These are phyloP conservation scores for Macrosoma leucophasiata DNA, from an alignment of 2,888 invertebrate genomes.

Conservation along the genomic window DNA sequence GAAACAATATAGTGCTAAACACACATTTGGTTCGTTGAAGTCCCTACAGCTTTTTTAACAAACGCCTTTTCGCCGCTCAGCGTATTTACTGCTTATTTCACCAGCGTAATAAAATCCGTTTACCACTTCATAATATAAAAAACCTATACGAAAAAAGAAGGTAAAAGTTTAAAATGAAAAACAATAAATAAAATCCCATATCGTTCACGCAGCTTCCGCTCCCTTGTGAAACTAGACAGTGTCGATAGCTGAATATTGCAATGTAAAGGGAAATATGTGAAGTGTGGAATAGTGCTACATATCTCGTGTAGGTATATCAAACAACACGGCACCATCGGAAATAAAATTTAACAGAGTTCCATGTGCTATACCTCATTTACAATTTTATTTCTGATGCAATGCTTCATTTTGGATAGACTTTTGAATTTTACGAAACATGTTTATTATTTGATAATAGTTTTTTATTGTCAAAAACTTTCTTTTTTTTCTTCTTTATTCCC, in stretches of 20 bases:
- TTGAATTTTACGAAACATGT: too few species aligned
- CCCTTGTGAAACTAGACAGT: slow-evolving; percentile 16
- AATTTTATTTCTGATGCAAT: too few species aligned
- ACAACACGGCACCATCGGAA: too few species aligned
- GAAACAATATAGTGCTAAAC: slow-evolving; percentile 9
- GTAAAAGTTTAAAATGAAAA: slow-evolving; percentile 6
- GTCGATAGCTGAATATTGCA: slow-evolving; percentile 28
- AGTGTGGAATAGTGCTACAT: too few species aligned
- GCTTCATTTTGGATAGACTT: too few species aligned
- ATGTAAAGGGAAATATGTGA: slow-evolving; percentile 22
- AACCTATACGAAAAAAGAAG: not conserved
- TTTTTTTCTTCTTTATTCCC: too few species aligned
- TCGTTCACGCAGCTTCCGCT: slow-evolving; percentile 2
- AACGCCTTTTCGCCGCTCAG: not conserved
- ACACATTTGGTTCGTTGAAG: slow-evolving; percentile 2
- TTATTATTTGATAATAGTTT: too few species aligned
- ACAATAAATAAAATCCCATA: too few species aligned
- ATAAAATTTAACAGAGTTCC: too few species aligned
- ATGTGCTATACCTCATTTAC: too few species aligned
- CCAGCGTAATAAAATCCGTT: slow-evolving; percentile 2
- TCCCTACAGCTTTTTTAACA: not conserved
- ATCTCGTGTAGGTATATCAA: too few species aligned
- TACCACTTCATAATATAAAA: not conserved
- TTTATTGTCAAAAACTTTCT: too few species aligned
- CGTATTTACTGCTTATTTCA: slow-evolving; percentile 1